Percentiles rank a stretch among this genome's conserved stretches.
These are phyloP conservation scores for Procambarus virginalis DNA, from an alignment of 1,140 invertebrate genomes.

Conservation along the genomic window DNA sequence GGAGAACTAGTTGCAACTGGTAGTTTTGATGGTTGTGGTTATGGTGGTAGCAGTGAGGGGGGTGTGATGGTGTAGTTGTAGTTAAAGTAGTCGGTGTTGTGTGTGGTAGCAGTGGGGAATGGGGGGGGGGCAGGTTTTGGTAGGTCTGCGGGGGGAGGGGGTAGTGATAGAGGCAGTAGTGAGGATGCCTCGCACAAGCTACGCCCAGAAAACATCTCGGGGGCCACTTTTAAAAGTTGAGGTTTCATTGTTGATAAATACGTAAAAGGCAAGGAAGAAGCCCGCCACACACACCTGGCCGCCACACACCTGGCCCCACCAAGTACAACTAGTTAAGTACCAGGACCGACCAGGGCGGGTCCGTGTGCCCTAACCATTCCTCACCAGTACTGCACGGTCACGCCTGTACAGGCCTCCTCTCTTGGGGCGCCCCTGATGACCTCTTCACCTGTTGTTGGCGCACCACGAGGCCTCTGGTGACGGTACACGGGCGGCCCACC, in stretches of 20 bases:
- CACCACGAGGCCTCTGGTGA: constrained; percentile 4
- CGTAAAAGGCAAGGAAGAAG: constrained; percentile 24
- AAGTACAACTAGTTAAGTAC: no score
- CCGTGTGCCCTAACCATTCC: background rate
- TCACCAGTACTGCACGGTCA: constrained; percentile 35
- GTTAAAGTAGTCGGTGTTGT: no score
- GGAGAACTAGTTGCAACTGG: no score
- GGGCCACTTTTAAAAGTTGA: constrained; percentile 30
- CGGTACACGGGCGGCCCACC: no score
- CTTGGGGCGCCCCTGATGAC: background rate
- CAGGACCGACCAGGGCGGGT: constrained; percentile 28
- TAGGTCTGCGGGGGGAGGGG: background rate
- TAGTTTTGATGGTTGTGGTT: constrained; percentile 3
- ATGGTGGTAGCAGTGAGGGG: background rate
- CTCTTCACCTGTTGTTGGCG: constrained; percentile 7
- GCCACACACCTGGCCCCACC: no score
- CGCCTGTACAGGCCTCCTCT: background rate
- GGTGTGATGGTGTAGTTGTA: no score
- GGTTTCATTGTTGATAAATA: constrained; percentile 41
- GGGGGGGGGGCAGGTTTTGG: background rate
- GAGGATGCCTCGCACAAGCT: background rate
- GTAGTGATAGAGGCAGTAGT: constrained; percentile 1
- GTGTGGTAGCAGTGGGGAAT: no score
- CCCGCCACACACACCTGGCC: background rate
- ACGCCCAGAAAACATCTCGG: background rate